Evolutionary conservation across 1,140 invertebrate genomes (phyloP).

Genomic region (Forficula auricularia): DNA sequence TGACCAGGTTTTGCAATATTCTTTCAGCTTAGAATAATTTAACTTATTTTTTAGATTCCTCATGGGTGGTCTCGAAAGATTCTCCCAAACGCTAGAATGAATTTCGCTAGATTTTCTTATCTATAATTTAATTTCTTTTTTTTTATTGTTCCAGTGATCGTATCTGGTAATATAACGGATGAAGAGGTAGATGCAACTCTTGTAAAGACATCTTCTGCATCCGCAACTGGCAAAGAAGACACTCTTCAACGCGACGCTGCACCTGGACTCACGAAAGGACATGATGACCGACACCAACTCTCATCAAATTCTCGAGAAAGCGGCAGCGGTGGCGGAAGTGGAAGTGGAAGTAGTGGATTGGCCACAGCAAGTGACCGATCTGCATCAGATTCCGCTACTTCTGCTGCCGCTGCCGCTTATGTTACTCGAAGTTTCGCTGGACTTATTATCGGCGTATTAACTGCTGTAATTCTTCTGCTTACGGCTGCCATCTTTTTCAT

Average conservation of each 20-base stretch:
- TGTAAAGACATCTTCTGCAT: conserved; percentile 18
- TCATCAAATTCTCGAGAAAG: neutral
- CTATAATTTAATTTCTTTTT: no score
- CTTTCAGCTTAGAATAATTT: no score
- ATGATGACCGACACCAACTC: no score
- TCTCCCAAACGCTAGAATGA: no score
- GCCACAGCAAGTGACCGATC: no score
- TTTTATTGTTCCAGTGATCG: conserved; percentile 31
- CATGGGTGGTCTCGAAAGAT: no score
- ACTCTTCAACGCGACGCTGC: conserved; percentile 47
- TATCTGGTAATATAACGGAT: conserved; percentile 48
- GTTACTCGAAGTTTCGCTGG: conserved; percentile 22
- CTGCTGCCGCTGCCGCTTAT: no score
- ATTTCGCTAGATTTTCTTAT: no score
- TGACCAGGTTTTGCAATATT: no score
- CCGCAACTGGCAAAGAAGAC: conserved; percentile 30
- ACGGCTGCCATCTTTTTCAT: conserved; percentile 50
- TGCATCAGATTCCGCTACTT: no score
- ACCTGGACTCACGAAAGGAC: no score
- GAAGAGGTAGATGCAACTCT: conserved; percentile 32
- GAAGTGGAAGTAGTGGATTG: neutral
- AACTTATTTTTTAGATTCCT: no score
- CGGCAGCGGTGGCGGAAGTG: neutral
- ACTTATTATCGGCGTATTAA: conserved; percentile 55
- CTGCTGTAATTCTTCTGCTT: conserved; percentile 50